phyloP scores from a whole-genome alignment of 2,113 vertebrate species.

The Eulemur rufifrons region DNA sequence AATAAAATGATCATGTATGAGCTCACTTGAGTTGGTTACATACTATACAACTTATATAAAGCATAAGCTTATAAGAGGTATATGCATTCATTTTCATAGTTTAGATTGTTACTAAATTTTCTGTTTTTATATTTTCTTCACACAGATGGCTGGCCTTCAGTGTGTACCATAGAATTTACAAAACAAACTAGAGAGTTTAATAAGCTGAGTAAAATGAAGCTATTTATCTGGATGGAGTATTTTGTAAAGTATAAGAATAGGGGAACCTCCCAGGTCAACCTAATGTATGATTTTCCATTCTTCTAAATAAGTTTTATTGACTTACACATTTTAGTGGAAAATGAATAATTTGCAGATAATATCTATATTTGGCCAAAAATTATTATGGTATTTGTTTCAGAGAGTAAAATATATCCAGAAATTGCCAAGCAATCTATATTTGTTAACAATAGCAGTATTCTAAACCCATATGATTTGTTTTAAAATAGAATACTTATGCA shows the following conservation, averaged over 20 bases:
- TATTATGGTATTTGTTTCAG: neutral
- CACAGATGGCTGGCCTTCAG: neutral
- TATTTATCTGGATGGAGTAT: neutral
- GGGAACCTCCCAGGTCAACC: neutral
- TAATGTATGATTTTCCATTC: neutral
- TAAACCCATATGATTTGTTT: neutral
- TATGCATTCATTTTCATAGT: constrained; percentile 35
- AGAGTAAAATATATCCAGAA: neutral
- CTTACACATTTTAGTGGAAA: constrained; percentile 1
- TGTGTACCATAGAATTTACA: neutral
- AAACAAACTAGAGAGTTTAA: constrained; percentile 27
- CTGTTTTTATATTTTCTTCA: constrained; percentile 40
- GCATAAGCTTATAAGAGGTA: neutral
- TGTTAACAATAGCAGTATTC: neutral
- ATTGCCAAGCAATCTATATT: neutral
- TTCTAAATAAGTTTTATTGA: constrained; percentile 20
- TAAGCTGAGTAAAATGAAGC: constrained; percentile 18
- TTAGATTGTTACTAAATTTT: neutral
- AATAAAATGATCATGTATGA: neutral
- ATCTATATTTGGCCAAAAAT: neutral
- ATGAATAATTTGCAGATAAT: neutral
- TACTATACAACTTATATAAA: neutral
- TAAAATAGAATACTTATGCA: neutral
- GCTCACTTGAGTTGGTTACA: neutral
- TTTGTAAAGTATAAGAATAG: neutral